Percentiles rank a stretch among this genome's conserved stretches.
phyloP scores from a whole-genome alignment of 2,113 vertebrate genomes.

The Osmerus mordax region DNA sequence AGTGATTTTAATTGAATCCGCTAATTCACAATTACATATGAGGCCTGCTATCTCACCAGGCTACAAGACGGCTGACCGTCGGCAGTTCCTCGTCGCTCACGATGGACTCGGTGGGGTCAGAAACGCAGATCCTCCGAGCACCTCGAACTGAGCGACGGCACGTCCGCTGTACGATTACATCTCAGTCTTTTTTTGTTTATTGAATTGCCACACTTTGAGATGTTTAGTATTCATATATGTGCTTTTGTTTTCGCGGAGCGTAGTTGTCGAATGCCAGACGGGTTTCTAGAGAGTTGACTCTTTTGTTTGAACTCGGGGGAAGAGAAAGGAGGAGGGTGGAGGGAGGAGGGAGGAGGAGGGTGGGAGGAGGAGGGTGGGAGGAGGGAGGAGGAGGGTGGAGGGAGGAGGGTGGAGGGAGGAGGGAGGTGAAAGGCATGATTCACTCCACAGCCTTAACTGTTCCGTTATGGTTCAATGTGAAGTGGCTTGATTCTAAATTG shows the following conservation, averaged over 20 bases:
- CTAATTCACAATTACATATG: conserved; percentile 48
- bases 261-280: conserved; percentile 25
- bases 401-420: not conserved
- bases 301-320: conserved; percentile 29
- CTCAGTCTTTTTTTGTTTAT: not conserved
- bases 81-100: conserved; percentile 8
- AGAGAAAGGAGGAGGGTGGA: too few species aligned
- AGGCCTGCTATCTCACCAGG: conserved; percentile 32
- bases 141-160: not conserved
- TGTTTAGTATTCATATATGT: conserved; percentile 12
- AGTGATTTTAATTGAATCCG: conserved; percentile 58
- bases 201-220: not conserved
- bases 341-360: too few species aligned
- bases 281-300: conserved; percentile 9
- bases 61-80: not conserved
- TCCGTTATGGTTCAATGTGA: conserved; percentile 35
- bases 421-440: conserved; percentile 35
- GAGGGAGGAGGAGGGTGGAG: not conserved
- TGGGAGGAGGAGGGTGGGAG: not conserved
- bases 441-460: conserved; percentile 23
- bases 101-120: too few species aligned
- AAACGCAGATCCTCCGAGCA: not conserved
- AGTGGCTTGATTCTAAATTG: conserved; percentile 47
- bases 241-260: not conserved
- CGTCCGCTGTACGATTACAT: not conserved